phyloP scores from a whole-genome alignment of 2,797 vertebrate species.

The Sebastes minor region DNA sequence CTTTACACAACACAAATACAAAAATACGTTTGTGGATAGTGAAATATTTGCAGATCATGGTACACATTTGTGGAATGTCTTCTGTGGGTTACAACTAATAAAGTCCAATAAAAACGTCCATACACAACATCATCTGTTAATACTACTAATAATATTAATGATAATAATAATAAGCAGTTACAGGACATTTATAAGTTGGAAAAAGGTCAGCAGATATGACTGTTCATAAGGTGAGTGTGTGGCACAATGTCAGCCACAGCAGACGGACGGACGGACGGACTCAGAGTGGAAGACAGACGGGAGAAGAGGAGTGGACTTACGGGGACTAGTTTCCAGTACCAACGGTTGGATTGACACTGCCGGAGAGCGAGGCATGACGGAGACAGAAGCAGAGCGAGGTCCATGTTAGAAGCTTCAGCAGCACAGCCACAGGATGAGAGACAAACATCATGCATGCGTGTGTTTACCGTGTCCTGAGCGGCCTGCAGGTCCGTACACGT shows the following conservation, averaged over 20 bases:
- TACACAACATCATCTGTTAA: conserved; percentile 10
- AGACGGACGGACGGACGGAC: conserved; percentile 30
- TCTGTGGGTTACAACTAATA: too few species aligned
- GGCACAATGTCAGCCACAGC: conserved; percentile 53
- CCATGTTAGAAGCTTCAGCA: conserved; percentile 49
- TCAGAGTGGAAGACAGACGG: conserved; percentile 15
- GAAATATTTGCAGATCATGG: too few species aligned
- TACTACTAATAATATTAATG: too few species aligned
- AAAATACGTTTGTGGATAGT: too few species aligned
- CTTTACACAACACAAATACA: too few species aligned
- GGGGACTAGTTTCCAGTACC: conserved; percentile 97
- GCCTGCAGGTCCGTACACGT: conserved; percentile 78
- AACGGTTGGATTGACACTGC: conserved; percentile 89
- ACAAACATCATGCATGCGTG: not conserved
- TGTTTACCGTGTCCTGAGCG: conserved; percentile 63
- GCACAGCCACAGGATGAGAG: conserved; percentile 13
- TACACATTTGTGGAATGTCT: too few species aligned
- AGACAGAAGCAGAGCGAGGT: conserved; percentile 62
- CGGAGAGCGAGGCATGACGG: conserved; percentile 72
- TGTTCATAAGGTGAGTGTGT: not conserved
- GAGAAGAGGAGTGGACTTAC: conserved; percentile 80
- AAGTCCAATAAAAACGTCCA: too few species aligned
- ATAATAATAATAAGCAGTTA: conserved; percentile 4
- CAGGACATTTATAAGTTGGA: not conserved
- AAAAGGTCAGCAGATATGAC: conserved; percentile 5